Evolutionary conservation across 2,113 vertebrate species (phyloP).

Genomic region (Ailurus styani): DNA sequence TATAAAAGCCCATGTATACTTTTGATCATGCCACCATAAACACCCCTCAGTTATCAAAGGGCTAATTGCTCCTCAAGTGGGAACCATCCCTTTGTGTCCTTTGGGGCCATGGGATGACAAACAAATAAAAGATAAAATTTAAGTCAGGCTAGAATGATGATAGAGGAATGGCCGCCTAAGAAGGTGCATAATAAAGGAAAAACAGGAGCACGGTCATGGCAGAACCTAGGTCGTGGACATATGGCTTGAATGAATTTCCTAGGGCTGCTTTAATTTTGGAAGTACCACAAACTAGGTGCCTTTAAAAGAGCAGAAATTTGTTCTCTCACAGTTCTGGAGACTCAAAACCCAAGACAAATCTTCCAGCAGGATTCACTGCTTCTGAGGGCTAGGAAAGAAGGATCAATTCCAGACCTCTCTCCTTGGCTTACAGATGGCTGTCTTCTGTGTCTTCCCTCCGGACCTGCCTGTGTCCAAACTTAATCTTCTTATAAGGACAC

Average conservation of each 20-base stretch:
- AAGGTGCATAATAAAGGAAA: neutral
- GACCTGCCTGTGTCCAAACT: neutral
- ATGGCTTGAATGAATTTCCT: neutral
- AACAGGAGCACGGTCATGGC: accelerated
- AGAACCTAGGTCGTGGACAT: neutral
- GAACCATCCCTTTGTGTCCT: neutral
- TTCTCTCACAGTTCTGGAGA: neutral
- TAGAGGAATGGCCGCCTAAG: neutral
- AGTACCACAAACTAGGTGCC: neutral
- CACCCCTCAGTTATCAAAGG: neutral
- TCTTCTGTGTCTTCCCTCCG: neutral
- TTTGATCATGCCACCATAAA: neutral
- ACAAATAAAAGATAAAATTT: neutral
- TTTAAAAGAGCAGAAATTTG: neutral
- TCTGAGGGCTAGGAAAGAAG: neutral
- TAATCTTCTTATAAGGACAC: neutral
- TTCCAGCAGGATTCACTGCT: neutral
- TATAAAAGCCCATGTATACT: neutral
- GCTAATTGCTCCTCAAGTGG: neutral
- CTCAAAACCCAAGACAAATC: neutral
- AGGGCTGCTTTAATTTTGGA: no score
- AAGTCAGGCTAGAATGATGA: neutral
- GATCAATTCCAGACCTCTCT: neutral
- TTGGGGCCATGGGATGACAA: neutral
- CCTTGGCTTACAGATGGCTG: accelerated